Conservation (phyloP, 2,797 vertebrate species). For the Takifugu ocellatus region DNA sequence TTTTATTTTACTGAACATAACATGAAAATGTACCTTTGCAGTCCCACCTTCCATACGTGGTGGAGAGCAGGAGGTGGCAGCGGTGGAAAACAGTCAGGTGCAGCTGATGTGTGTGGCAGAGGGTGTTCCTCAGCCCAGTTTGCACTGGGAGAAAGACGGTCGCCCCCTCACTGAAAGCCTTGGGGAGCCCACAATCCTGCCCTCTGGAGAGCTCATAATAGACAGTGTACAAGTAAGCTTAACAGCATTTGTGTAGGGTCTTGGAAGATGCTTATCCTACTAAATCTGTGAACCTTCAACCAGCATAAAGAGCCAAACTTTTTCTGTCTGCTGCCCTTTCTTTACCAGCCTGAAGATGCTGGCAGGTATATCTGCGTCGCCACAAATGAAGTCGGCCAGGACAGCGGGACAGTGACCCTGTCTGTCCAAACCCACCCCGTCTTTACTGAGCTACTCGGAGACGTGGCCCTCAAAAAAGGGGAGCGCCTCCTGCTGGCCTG, state of each 20-base stretch:
- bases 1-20: background rate
- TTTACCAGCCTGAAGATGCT: slow-evolving; percentile 80
- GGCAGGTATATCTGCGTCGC: slow-evolving; percentile 91
- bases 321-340: background rate
- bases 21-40: slow-evolving; percentile 40
- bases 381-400: slow-evolving; percentile 83
- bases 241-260: background rate
- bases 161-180: slow-evolving; percentile 62
- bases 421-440: slow-evolving; percentile 83
- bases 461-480: slow-evolving; percentile 88
- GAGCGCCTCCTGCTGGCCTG: slow-evolving; percentile 85
- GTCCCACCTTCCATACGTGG: slow-evolving; percentile 88
- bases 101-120: slow-evolving; percentile 83
- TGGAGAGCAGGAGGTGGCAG: slow-evolving; percentile 66
- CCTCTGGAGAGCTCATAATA: slow-evolving; percentile 85
- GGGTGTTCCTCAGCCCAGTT: slow-evolving; percentile 83
- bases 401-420: slow-evolving; percentile 75
- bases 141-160: slow-evolving; percentile 85
- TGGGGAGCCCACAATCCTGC: slow-evolving; percentile 79
- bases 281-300: too few species aligned
- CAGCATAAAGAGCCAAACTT: background rate
- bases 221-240: slow-evolving; percentile 81
- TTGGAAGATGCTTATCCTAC: background rate
- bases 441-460: slow-evolving; percentile 86
- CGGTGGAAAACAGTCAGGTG: slow-evolving; percentile 77